Evolutionary conservation across 2,113 vertebrate genomes (phyloP).

Genomic region (Himantopus leucocephalus): DNA sequence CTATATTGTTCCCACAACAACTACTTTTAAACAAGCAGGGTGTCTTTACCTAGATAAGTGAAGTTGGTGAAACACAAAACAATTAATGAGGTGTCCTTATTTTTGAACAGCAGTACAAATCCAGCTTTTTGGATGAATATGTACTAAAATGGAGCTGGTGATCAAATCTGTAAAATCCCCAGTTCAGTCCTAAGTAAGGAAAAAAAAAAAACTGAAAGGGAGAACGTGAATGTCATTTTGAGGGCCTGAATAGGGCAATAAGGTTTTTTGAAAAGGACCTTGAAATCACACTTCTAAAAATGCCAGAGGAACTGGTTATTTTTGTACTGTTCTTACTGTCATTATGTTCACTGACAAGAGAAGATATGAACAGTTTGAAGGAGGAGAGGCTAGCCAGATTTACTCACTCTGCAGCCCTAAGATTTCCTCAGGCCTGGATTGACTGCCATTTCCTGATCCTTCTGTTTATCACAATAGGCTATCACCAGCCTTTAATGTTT

Average conservation of each 20-base stretch:
- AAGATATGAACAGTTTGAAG: neutral
- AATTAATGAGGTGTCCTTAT: neutral
- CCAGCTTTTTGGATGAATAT: neutral
- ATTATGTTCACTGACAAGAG: neutral
- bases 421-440: neutral
- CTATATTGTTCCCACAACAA: neutral
- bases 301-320: slow-evolving; percentile 3
- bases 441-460: neutral
- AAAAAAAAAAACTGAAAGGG: neutral
- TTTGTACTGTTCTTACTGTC: slow-evolving; percentile 2
- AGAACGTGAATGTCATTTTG: neutral
- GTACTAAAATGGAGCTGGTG: neutral
- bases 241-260: neutral
- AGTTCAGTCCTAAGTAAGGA: neutral
- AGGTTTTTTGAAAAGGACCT: neutral
- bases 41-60: neutral
- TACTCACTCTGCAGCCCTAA: neutral
- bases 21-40: neutral
- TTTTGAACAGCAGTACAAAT: neutral
- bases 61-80: neutral
- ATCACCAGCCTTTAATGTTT: neutral
- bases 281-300: slow-evolving; percentile 22
- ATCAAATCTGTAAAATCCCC: neutral
- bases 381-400: neutral
- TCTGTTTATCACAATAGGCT: neutral